Base-by-base conservation (phyloP, 2,113 vertebrate genomes). In the Gambusia holbrooki region DNA sequence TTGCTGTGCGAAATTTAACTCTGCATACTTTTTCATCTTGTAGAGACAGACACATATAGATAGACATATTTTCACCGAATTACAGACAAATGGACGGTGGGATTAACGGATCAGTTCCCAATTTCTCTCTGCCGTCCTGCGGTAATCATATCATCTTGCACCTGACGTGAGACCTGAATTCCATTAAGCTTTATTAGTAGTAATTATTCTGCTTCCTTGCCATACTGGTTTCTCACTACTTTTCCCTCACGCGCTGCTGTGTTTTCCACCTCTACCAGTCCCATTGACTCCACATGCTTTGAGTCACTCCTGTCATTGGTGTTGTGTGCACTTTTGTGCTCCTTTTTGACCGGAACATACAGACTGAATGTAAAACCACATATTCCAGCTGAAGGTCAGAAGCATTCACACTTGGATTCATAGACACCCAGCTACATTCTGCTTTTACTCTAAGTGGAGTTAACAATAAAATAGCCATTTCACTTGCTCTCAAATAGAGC, bases 71-170 rank as follows among this genome's bases (percentile, higher is more conserved):
- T 78, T 72, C 64, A 65, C 71, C 51, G 15, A 89, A 81, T 73
- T 62, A 84, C 77, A 87, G 71, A 89, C 82, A 83, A 82, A 80
- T 80, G 81, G 81, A 83, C 75, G 84, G 85, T 76, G 63, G 92
- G 93, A 95, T 95, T 94, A 94, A 92, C 89, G 85, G 93, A 94
- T 94, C 93, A 94, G 87, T 90, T 90, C 92, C 92, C 94, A 94
- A 92, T 94, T 93, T 93, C 90, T 89, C 83, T 79, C 80, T 79
- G 87, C 84, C 81, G 79, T 91, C 87, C 78, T 75, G 76, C 89
- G 71, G 89, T 94, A 94, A 94, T 95, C 94, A 93, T 92, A 93
- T 94, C 93, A 92, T 93, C 90, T 87, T 81, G 86, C 89, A 94
- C 94, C 93, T 94, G 92, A 94, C 88, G 89, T 91, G 92, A 87